A percentile compares a stretch with the other conserved stretches of the same genome.
Evolutionary conservation across 2,797 vertebrate genomes (phyloP).

Genomic region (Holocentrus rufus): DNA sequence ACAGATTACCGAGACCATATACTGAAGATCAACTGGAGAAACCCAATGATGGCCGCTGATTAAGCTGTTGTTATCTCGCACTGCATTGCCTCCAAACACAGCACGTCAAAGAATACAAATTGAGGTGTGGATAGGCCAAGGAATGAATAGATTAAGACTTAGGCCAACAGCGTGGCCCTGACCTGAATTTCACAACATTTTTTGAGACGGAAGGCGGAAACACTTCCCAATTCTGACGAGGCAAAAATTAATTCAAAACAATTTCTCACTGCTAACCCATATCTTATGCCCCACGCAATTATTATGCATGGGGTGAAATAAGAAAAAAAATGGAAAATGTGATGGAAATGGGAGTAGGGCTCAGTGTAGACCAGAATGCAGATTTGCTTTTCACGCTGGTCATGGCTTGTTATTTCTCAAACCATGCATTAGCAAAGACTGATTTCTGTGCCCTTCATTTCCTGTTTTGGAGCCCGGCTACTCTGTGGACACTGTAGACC

Average conservation of each 20-base stretch:
- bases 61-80: conserved; percentile 9
- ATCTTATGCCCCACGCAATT: conserved; percentile 24
- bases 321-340: conserved; percentile 13
- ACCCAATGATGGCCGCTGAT: not conserved
- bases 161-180: conserved; percentile 1
- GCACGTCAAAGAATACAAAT: not conserved
- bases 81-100: conserved; percentile 26
- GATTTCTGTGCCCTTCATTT: conserved; percentile 52
- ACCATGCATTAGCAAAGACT: conserved; percentile 46
- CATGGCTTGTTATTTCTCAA: conserved; percentile 41
- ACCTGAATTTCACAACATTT: not conserved
- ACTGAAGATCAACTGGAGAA: not conserved
- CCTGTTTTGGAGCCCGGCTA: conserved; percentile 27
- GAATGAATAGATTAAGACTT: not conserved
- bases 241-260: conserved; percentile 38
- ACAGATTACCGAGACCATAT: not conserved
- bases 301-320: conserved; percentile 45
- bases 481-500: conserved; percentile 20
- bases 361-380: conserved; percentile 45
- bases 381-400: conserved; percentile 42
- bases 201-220: not conserved
- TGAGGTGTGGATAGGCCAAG: conserved; percentile 2
- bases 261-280: conserved; percentile 7
- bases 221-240: conserved; percentile 17
- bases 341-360: conserved; percentile 37